These are phyloP conservation scores for Dryas iulia DNA, from an alignment of 1,140 invertebrate species.

Conservation along the genomic window DNA sequence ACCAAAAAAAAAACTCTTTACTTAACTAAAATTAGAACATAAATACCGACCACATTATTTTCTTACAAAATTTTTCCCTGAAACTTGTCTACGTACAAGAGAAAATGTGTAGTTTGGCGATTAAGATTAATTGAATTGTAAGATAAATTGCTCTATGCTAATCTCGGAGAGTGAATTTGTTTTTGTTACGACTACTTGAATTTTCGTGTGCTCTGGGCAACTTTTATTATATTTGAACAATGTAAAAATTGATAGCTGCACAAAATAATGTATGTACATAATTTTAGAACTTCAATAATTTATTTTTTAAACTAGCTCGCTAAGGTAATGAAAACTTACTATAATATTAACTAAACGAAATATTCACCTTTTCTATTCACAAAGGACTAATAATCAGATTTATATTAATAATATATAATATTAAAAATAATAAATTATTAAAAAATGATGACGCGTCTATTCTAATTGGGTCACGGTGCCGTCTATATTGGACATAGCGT, in stretches of 20 bases:
- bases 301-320: background rate
- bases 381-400: too few relatives aligned
- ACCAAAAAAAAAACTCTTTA: background rate
- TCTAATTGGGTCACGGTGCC: constrained; percentile 21
- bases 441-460: background rate
- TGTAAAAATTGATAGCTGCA: background rate
- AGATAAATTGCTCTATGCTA: constrained; percentile 23
- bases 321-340: background rate
- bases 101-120: constrained; percentile 23
- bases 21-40: background rate
- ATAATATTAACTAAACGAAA: background rate
- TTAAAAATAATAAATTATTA: background rate
- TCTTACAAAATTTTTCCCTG: constrained; percentile 10
- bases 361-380: too few relatives aligned
- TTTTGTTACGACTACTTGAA: constrained; percentile 6
- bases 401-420: too few relatives aligned
- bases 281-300: background rate
- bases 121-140: constrained; percentile 29
- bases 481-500: background rate
- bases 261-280: background rate
- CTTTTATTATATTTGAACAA: background rate
- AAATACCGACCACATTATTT: background rate
- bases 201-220: background rate
- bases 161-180: constrained; percentile 12
- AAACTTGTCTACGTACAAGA: constrained; percentile 9